Evolutionary conservation across 2,113 vertebrate species (phyloP), one percentile per base, ranked within the genome.

Genomic region (Urocynchramus pylzowi): DNA sequence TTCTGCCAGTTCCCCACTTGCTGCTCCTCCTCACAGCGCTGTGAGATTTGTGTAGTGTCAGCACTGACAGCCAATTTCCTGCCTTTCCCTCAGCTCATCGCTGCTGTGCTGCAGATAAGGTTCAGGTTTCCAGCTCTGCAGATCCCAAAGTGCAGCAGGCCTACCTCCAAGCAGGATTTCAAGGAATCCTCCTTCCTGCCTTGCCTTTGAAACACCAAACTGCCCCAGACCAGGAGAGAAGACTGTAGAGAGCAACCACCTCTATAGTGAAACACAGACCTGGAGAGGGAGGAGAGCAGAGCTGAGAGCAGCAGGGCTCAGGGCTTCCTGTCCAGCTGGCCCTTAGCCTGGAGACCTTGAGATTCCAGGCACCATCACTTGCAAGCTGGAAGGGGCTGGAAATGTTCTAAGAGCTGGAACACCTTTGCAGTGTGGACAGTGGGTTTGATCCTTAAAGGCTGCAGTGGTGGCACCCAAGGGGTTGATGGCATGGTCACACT

Each of bases 51-150:
- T 85, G 76, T 24, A 13, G 64, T 64, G 86, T 60, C 85, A 90
- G 85, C 49, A 63, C 49, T 57, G 80, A 71, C 85, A 89, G 64
- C 22, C 68, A 26, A 16, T 93, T 95, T 94, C 92, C 92, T 92
- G 85, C 35, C 52, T 90, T 92, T 41, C 68, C 39, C 2, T 71
- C 63, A 26, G 63, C 74, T 80, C 82, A 5, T 28, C 0, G 0
- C 39, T n/a, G 49, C 4, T 68, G 71, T 3, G 3, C 31, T 30
- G 44, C 59, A 86, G 61, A 79, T 6, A 31, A 74, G 73, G 61
- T 26, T 81, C 49, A 45, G 88, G 41, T 93, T 94, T 93, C 88
- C 79, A 92, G 37, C 45, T 61, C 65, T 81, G 41, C n/a, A 87
- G 44, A 57, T 26, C 57, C 49, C 59, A 70, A n/a, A 41, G 14